Evolutionary conservation across 2,888 invertebrate genomes (phyloP).

Genomic region (Ectobius pallidus): DNA sequence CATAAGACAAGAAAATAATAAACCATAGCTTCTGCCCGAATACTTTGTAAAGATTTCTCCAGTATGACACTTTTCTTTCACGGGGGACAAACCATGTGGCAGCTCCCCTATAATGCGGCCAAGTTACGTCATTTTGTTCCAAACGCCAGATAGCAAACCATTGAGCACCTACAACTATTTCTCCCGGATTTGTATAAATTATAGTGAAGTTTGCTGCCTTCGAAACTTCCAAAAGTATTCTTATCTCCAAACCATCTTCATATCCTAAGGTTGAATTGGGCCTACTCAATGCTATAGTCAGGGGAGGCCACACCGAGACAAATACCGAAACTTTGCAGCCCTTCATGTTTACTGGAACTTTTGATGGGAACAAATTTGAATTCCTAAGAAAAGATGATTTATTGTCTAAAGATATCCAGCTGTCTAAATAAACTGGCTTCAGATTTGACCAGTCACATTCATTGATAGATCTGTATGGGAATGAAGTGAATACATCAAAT

Average conservation of each 20-base stretch:
- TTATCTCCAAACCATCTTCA: not conserved
- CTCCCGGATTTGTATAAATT: too few species aligned
- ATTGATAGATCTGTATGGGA: not conserved
- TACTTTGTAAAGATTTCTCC: not conserved
- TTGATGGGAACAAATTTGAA: not conserved
- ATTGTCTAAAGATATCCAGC: too few species aligned
- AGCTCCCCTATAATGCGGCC: not conserved
- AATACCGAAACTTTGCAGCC: not conserved
- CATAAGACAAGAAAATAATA: not conserved
- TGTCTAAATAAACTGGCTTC: too few species aligned
- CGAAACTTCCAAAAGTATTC: not conserved
- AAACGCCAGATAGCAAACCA: too few species aligned
- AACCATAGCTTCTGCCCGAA: not conserved
- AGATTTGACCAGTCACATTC: too few species aligned
- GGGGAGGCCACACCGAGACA: not conserved
- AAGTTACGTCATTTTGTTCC: not conserved
- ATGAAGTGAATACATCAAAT: not conserved
- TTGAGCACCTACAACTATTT: not conserved
- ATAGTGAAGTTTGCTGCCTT: not conserved
- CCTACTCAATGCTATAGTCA: too few species aligned
- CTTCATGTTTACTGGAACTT: not conserved
- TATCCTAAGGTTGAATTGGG: too few species aligned
- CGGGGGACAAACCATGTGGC: not conserved
- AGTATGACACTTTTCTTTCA: not conserved
- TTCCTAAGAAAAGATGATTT: not conserved